Percentiles rank a stretch among this genome's conserved stretches.
These are phyloP conservation scores for Limenitis camilla DNA, from an alignment of 2,888 invertebrate species.

Conservation along the genomic window DNA sequence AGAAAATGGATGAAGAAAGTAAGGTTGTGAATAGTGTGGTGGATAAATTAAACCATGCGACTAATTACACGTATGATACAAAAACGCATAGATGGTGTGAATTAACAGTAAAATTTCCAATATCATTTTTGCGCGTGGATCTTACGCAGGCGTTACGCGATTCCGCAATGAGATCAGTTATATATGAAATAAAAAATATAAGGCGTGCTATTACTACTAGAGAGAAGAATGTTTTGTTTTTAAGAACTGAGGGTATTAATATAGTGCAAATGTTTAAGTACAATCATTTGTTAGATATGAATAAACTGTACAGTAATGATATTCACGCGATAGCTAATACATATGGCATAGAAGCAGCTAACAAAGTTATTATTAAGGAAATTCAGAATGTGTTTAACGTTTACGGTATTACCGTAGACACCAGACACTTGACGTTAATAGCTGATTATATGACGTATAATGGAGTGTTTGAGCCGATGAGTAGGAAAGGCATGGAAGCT, in stretches of 20 bases:
- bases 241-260: slow-evolving; percentile 97
- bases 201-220: slow-evolving; percentile 88
- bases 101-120: slow-evolving; percentile 81
- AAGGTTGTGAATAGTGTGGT: slow-evolving; percentile 58
- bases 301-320: slow-evolving; percentile 92
- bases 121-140: slow-evolving; percentile 75
- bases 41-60: slow-evolving; percentile 54
- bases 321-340: slow-evolving; percentile 91
- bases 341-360: slow-evolving; percentile 98
- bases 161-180: slow-evolving; percentile 80
- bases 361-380: slow-evolving; percentile 92
- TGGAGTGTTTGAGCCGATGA: slow-evolving; percentile 92
- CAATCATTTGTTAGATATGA: slow-evolving; percentile 83
- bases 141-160: slow-evolving; percentile 82
- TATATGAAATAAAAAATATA: slow-evolving; percentile 87
- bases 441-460: slow-evolving; percentile 99
- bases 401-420: slow-evolving; percentile 97
- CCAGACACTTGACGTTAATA: slow-evolving; percentile 91
- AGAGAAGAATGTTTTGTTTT: slow-evolving; percentile 76
- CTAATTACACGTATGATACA: slow-evolving; percentile 84
- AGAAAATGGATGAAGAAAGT: slow-evolving; percentile 38
- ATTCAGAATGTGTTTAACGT: slow-evolving; percentile 96
- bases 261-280: slow-evolving; percentile 92
- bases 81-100: slow-evolving; percentile 89
- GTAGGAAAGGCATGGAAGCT: slow-evolving; percentile 90